Evolutionary conservation across 2,113 vertebrate species (phyloP).

Genomic region (Tyto alba): DNA sequence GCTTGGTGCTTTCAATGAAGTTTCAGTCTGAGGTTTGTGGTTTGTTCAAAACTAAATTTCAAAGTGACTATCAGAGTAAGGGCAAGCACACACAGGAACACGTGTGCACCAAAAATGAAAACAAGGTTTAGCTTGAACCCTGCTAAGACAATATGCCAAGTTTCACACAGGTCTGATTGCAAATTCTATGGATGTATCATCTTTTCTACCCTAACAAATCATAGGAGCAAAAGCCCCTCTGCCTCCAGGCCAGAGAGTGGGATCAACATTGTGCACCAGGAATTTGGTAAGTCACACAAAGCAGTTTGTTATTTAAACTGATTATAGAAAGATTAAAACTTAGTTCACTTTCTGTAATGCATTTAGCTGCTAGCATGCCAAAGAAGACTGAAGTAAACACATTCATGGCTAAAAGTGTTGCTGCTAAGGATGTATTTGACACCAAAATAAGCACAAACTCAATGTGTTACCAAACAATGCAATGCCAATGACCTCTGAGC

Average conservation of each 20-base stretch:
- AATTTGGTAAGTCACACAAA: background rate
- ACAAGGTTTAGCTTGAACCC: background rate
- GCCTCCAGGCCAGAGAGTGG: background rate
- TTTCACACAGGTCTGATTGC: background rate
- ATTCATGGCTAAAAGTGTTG: background rate
- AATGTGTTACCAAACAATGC: background rate
- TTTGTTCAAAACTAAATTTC: constrained; percentile 15
- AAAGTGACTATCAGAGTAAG: background rate
- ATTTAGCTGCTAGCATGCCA: background rate
- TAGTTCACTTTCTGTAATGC: background rate
- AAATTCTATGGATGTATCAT: background rate
- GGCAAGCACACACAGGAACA: background rate
- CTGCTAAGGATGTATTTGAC: background rate
- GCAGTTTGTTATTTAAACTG: background rate
- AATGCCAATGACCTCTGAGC: background rate
- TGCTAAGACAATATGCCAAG: background rate
- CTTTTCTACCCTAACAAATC: background rate
- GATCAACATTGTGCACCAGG: background rate
- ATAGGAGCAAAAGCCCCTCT: background rate
- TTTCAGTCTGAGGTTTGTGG: background rate
- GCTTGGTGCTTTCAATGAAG: background rate
- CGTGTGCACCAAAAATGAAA: background rate
- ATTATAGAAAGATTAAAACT: background rate
- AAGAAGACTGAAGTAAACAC: background rate
- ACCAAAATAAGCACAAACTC: background rate